Evolutionary conservation across 2,888 invertebrate species (phyloP).

Genomic region (Paralinhomoeus sp.): DNA sequence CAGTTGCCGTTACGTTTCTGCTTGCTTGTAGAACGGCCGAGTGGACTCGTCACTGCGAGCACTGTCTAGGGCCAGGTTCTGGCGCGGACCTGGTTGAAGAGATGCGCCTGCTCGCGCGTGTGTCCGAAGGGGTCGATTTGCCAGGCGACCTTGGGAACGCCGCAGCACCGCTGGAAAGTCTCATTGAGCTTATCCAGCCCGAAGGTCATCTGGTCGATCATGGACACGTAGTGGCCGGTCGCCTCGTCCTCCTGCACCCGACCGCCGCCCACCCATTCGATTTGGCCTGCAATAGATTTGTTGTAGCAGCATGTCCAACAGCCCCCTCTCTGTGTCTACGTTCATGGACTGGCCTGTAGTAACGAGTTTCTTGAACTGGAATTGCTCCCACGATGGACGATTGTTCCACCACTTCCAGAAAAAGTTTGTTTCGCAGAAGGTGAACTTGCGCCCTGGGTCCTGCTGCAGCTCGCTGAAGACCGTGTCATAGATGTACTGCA

Average conservation of each 20-base stretch:
- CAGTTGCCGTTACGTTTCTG: too few relatives aligned
- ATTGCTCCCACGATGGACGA: conserved; percentile 9
- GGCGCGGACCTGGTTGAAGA: conserved; percentile 30
- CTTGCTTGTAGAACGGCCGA: too few relatives aligned
- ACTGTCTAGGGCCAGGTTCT: neutral
- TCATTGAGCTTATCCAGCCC: conserved; percentile 25
- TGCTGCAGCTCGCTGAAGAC: conserved; percentile 46
- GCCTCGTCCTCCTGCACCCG: conserved; percentile 39
- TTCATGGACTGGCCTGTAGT: too few relatives aligned
- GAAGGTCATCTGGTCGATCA: conserved; percentile 35
- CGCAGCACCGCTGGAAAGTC: conserved; percentile 28
- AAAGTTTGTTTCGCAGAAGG: conserved; percentile 26
- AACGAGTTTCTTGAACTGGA: conserved; percentile 14
- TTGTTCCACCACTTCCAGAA: conserved; percentile 19
- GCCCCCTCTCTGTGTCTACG: too few relatives aligned
- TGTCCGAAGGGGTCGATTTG: conserved; percentile 38
- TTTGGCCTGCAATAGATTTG: conserved; percentile 17
- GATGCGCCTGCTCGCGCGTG: conserved; percentile 33
- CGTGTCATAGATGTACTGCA: conserved; percentile 70
- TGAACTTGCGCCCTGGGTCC: conserved; percentile 35
- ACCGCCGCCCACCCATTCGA: conserved; percentile 28
- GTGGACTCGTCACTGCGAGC: too few relatives aligned
- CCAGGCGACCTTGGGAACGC: conserved; percentile 32
- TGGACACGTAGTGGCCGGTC: conserved; percentile 33
- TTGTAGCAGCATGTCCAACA: too few relatives aligned